A percentile compares a stretch with the other conserved stretches of the same genome.
Evolutionary conservation across 2,113 vertebrate species (phyloP).

Genomic region (Raja brachyura): DNA sequence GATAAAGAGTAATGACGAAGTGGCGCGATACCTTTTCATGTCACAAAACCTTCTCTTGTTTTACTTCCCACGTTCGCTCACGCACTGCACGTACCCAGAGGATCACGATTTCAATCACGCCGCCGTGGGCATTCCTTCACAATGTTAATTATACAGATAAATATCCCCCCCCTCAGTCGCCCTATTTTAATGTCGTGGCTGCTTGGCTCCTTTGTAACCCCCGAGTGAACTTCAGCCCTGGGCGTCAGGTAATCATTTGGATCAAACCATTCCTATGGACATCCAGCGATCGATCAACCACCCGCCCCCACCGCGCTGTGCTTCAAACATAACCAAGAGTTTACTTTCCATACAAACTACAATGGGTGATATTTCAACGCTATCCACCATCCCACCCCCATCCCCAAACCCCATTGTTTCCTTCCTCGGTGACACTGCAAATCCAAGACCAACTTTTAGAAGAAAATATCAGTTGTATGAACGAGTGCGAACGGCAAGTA

Average conservation of each 20-base stretch:
- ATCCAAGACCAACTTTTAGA: neutral
- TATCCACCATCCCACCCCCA: neutral
- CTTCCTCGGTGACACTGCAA: neutral
- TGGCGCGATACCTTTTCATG: neutral
- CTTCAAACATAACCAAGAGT: too few species aligned
- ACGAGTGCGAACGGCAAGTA: neutral
- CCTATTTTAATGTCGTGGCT: constrained; percentile 40
- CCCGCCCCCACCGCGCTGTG: too few species aligned
- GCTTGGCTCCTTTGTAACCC: constrained; percentile 42
- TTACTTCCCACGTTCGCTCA: neutral
- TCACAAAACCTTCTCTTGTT: neutral
- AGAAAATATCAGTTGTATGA: neutral
- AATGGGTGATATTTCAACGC: neutral
- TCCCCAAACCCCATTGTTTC: neutral
- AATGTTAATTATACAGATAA: constrained; percentile 39
- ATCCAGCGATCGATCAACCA: neutral
- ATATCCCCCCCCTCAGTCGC: constrained; percentile 45
- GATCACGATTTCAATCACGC: neutral
- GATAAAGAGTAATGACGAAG: neutral
- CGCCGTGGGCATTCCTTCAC: neutral
- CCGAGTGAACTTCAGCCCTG: constrained; percentile 41
- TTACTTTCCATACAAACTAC: neutral
- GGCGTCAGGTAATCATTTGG: neutral
- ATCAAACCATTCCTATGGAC: neutral
- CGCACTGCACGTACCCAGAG: constrained; percentile 14